A percentile compares a stretch with the other conserved stretches of the same genome.
phyloP scores from a whole-genome alignment of 2,797 vertebrate species.

The Morelia viridis region DNA sequence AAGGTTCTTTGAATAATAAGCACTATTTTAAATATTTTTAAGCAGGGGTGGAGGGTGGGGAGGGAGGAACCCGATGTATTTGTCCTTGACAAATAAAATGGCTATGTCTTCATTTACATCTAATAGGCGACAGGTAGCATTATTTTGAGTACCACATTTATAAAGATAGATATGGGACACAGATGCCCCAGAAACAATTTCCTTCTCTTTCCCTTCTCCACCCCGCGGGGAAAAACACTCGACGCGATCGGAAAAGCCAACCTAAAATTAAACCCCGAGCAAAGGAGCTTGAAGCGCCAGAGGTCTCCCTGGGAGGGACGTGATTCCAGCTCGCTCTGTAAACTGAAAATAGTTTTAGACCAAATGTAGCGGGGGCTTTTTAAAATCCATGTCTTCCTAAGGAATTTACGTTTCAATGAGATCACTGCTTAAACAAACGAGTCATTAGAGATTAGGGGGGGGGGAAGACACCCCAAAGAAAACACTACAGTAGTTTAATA shows the following conservation, averaged over 20 bases:
- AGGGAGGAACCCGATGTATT: background rate
- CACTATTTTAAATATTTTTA: background rate
- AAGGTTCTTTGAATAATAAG: background rate
- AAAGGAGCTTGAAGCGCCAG: background rate
- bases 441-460: background rate
- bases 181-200: background rate
- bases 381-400: background rate
- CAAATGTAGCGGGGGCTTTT: background rate
- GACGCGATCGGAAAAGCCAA: background rate
- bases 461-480: background rate
- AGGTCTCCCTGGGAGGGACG: background rate
- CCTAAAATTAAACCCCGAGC: background rate
- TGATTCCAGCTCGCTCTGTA: background rate
- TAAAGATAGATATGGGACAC: background rate
- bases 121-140: background rate
- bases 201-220: background rate
- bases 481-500: background rate
- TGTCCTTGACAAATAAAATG: background rate
- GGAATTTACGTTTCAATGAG: background rate
- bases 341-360: background rate
- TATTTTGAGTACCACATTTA: background rate
- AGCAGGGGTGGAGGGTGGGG: background rate
- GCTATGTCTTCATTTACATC: background rate
- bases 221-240: background rate
- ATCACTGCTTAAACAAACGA: background rate